A percentile compares a stretch with the other conserved stretches of the same genome.
Evolutionary conservation across 2,888 invertebrate species (phyloP).

Genomic region (Harpalus rubripes): DNA sequence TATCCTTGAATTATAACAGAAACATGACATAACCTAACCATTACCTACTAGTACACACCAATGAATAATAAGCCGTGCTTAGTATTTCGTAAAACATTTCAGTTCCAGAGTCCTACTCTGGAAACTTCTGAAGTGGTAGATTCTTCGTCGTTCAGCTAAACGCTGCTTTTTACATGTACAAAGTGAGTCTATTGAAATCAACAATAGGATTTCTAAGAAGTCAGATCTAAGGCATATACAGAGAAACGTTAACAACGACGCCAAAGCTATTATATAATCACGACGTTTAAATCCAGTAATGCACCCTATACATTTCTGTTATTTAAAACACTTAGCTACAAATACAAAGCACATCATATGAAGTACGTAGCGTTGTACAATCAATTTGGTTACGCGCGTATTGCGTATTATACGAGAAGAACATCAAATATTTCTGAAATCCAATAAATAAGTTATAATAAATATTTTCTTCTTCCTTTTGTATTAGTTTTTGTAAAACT

Average conservation of each 20-base stretch:
- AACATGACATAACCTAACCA: too few relatives aligned
- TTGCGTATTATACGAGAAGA: too few relatives aligned
- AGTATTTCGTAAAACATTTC: too few relatives aligned
- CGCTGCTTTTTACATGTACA: conserved; percentile 61
- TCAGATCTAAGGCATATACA: conserved; percentile 41
- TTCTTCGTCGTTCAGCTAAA: conserved; percentile 44
- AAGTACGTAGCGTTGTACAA: background rate
- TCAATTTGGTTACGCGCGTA: background rate
- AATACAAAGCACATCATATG: background rate
- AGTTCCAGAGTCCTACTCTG: background rate
- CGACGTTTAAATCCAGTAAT: conserved; percentile 20
- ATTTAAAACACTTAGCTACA: conserved; percentile 16
- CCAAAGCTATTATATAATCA: conserved; percentile 37
- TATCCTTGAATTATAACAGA: too few relatives aligned
- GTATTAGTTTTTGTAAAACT: too few relatives aligned
- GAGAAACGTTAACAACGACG: background rate
- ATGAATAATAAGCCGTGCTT: too few relatives aligned
- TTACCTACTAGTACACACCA: too few relatives aligned
- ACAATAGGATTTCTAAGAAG: conserved; percentile 57
- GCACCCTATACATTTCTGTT: conserved; percentile 7
- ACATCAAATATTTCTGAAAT: too few relatives aligned
- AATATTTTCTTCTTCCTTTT: too few relatives aligned
- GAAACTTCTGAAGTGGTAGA: background rate
- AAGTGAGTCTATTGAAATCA: conserved; percentile 62
- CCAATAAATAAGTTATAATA: too few relatives aligned